A percentile compares a stretch with the other conserved stretches of the same genome.
Conservation (phyloP, 2,888 invertebrate genomes). For the Chrysina gloriosa region DNA sequence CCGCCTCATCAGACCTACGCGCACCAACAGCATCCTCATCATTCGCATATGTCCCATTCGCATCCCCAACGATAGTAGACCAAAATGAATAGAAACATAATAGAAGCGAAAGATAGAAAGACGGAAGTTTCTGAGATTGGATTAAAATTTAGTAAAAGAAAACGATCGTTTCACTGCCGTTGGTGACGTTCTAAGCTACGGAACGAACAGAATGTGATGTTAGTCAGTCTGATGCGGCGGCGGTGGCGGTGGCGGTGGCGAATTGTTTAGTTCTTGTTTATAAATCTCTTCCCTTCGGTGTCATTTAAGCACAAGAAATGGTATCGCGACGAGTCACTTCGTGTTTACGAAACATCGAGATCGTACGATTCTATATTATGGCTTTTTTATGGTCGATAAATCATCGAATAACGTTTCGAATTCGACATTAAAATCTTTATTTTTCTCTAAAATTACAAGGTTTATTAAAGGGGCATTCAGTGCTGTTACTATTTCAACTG, state of each 20-base stretch:
- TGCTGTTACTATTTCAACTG: too few species aligned
- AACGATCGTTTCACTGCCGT: not conserved
- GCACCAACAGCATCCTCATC: conserved; percentile 79
- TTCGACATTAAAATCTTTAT: too few species aligned
- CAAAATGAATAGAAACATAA: not conserved
- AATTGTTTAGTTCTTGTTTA: not conserved
- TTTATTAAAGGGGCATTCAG: too few species aligned
- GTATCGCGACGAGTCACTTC: too few species aligned
- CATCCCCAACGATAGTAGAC: conserved; percentile 83
- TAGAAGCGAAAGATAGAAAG: not conserved
- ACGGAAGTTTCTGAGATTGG: not conserved
- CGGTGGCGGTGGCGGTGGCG: not conserved
- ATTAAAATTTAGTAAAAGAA: not conserved
- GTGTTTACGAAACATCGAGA: too few species aligned
- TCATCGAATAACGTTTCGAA: too few species aligned
- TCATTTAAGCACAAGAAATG: too few species aligned
- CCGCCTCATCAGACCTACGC: conserved; percentile 69
- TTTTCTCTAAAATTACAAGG: too few species aligned
- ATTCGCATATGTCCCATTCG: conserved; percentile 77
- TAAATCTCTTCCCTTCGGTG: not conserved
- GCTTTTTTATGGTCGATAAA: too few species aligned
- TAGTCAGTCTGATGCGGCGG: conserved; percentile 32
- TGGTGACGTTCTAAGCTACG: not conserved
- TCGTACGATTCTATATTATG: too few species aligned
- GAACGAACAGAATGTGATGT: conserved; percentile 36